Evolutionary conservation across 2,888 invertebrate genomes (phyloP).

Genomic region (Plagodis dolabraria): DNA sequence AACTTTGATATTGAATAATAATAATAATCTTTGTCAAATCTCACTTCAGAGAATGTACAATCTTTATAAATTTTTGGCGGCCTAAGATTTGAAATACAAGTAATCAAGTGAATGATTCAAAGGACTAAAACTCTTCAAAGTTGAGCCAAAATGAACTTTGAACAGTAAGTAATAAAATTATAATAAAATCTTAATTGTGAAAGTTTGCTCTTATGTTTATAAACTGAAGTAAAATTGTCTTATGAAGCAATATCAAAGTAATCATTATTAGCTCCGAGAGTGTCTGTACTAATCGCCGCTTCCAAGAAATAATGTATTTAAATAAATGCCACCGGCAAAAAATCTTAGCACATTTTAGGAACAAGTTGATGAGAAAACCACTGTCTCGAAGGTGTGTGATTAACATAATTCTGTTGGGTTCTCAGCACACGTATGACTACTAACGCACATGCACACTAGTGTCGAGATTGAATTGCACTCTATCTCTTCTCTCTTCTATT

Average conservation of each 20-base stretch:
- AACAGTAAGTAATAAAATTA: slow-evolving; percentile 11
- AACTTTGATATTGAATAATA: slow-evolving; percentile 30
- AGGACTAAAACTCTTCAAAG: slow-evolving; percentile 7
- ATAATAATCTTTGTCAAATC: neutral
- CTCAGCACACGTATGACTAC: slow-evolving; percentile 24
- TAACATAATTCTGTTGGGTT: slow-evolving; percentile 18
- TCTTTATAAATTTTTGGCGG: neutral
- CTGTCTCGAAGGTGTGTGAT: slow-evolving; percentile 11
- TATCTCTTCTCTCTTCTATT: slow-evolving; percentile 82
- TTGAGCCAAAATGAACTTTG: slow-evolving; percentile 12
- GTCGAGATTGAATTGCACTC: slow-evolving; percentile 69
- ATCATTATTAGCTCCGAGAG: slow-evolving; percentile 18
- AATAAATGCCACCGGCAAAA: neutral
- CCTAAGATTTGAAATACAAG: slow-evolving; percentile 1
- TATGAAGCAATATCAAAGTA: slow-evolving; percentile 29
- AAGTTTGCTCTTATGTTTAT: too few species aligned
- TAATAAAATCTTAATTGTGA: slow-evolving; percentile 5
- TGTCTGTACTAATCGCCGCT: slow-evolving; percentile 12
- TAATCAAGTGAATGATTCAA: slow-evolving; percentile 5
- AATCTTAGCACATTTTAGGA: slow-evolving; percentile 7
- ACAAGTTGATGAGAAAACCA: slow-evolving; percentile 4
- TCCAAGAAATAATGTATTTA: slow-evolving; percentile 1
- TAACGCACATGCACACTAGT: slow-evolving; percentile 48
- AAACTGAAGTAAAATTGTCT: too few species aligned
- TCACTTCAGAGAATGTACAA: neutral